Evolutionary conservation across 1,140 invertebrate species (phyloP).

Genomic region (Halotydeus destructor): DNA sequence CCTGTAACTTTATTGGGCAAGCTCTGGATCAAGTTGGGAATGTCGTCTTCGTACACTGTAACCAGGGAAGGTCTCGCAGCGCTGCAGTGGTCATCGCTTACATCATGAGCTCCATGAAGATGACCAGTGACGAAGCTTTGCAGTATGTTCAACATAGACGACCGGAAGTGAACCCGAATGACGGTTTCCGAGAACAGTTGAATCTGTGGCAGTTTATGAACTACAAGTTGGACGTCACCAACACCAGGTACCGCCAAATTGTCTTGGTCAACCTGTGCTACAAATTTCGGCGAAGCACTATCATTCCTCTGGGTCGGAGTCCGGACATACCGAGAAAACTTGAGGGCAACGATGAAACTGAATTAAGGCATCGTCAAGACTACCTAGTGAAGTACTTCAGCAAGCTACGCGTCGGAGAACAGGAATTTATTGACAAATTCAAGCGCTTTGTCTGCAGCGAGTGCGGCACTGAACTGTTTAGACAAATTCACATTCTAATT

Average conservation of each 20-base stretch:
- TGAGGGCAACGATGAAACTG: too few relatives aligned
- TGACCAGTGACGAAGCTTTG: slow-evolving; percentile 51
- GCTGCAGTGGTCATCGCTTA: slow-evolving; percentile 79
- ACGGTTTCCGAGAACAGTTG: slow-evolving; percentile 53
- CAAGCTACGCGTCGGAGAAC: too few relatives aligned
- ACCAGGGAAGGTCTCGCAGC: slow-evolving; percentile 85
- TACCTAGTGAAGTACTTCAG: too few relatives aligned
- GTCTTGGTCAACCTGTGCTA: neutral
- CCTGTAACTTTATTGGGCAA: slow-evolving; percentile 15
- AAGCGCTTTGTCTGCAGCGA: too few relatives aligned
- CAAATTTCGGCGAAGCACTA: neutral
- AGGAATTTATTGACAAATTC: too few relatives aligned
- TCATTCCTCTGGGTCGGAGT: too few relatives aligned
- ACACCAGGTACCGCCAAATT: slow-evolving; percentile 1
- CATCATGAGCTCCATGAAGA: slow-evolving; percentile 54
- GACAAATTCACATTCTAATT: too few relatives aligned
- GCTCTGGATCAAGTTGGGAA: slow-evolving; percentile 22
- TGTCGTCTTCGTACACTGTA: slow-evolving; percentile 87
- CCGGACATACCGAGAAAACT: too few relatives aligned
- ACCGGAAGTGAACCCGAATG: slow-evolving; percentile 42
- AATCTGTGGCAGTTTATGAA: slow-evolving; percentile 5
- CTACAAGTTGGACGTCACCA: neutral
- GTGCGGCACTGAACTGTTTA: too few relatives aligned
- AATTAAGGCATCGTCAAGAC: too few relatives aligned
- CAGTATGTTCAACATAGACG: slow-evolving; percentile 22